A percentile compares a stretch with the other conserved stretches of the same genome.
phyloP scores from a whole-genome alignment of 2,113 vertebrate genomes.

The Anthoscopus minutus region DNA sequence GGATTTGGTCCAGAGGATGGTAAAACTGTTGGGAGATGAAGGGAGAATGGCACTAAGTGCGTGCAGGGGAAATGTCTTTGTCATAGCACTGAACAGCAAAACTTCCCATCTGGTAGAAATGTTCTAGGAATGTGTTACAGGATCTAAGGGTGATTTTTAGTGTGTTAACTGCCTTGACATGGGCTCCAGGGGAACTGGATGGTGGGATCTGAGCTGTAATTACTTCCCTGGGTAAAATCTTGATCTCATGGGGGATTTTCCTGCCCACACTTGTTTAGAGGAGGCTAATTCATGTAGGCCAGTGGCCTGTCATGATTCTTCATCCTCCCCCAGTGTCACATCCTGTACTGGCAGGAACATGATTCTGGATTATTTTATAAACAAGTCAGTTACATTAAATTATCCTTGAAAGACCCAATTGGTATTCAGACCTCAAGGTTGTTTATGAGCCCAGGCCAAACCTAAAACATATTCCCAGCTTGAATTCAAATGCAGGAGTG shows the following conservation, averaged over 20 bases:
- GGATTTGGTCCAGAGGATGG: not conserved
- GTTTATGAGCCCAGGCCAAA: not conserved
- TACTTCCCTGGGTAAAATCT: not conserved
- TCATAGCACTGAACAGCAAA: not conserved
- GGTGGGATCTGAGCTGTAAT: not conserved
- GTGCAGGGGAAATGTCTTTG: not conserved
- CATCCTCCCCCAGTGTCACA: not conserved
- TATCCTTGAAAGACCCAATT: not conserved
- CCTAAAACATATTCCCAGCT: not conserved
- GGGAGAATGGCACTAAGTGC: not conserved
- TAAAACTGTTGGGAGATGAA: not conserved
- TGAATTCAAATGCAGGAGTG: not conserved
- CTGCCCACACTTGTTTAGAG: not conserved
- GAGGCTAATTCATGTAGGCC: not conserved
- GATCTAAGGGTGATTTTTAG: not conserved
- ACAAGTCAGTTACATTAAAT: not conserved
- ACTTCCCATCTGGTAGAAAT: not conserved
- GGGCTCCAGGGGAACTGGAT: not conserved
- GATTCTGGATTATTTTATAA: constrained; percentile 9
- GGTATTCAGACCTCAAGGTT: not conserved
- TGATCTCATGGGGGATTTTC: not conserved
- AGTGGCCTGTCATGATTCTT: not conserved
- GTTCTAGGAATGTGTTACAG: not conserved
- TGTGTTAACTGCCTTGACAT: not conserved
- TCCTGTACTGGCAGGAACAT: not conserved